A percentile compares a stretch with the other conserved stretches of the same genome.
phyloP scores from a whole-genome alignment of 2,888 invertebrate genomes.

The Drosophila histrio region DNA sequence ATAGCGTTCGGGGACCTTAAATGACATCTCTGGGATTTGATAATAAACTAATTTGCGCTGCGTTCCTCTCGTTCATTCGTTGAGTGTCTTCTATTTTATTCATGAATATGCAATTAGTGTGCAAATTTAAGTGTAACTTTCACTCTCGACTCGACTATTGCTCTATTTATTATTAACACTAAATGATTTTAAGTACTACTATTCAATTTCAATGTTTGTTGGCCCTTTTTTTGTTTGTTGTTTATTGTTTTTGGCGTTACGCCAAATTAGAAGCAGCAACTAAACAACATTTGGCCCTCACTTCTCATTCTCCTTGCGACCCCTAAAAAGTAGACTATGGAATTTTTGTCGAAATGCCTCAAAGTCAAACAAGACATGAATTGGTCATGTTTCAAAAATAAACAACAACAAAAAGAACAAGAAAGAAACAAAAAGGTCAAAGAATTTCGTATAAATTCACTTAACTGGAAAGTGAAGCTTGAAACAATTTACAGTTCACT shows the following conservation, averaged over 20 bases:
- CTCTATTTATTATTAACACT: slow-evolving; percentile 74
- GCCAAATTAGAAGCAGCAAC: slow-evolving; percentile 34
- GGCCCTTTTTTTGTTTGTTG: not conserved
- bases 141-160: slow-evolving; percentile 36
- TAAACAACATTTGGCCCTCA: slow-evolving; percentile 10
- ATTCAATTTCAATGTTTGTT: slow-evolving; percentile 63
- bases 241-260: slow-evolving; percentile 30
- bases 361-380: slow-evolving; percentile 59
- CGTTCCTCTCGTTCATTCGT: slow-evolving; percentile 21
- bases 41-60: slow-evolving; percentile 69
- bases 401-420: slow-evolving; percentile 1
- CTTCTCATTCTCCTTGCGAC: no score
- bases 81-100: slow-evolving; percentile 62
- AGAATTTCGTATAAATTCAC: slow-evolving; percentile 26
- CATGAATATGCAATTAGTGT: slow-evolving; percentile 78
- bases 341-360: slow-evolving; percentile 53
- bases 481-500: slow-evolving; percentile 12
- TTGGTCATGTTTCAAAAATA: slow-evolving; percentile 48
- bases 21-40: slow-evolving; percentile 78
- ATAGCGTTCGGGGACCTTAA: slow-evolving; percentile 49
- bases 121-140: slow-evolving; percentile 69
- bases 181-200: slow-evolving; percentile 60
- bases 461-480: slow-evolving; percentile 27
- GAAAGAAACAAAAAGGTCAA: slow-evolving; percentile 24
- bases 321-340: slow-evolving; percentile 35